Evolutionary conservation across 2,888 invertebrate genomes (phyloP), one percentile per base, ranked within the genome.

Genomic region (Lasioglossum leucozonium): DNA sequence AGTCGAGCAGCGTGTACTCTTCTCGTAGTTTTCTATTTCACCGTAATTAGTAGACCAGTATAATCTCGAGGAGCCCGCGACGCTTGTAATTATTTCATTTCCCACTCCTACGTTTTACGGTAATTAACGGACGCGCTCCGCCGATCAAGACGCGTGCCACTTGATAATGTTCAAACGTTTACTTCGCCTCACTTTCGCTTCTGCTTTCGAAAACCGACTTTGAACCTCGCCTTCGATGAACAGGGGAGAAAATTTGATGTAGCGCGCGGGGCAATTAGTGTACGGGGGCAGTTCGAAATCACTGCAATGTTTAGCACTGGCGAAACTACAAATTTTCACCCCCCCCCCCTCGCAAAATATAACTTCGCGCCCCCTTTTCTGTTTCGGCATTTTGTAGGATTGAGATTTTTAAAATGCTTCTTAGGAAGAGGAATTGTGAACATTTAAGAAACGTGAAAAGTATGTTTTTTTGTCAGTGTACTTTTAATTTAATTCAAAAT

Each of bases 11-110:
- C n/a, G n/a, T n/a, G 40, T 67, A 26, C 37, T 69, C 65, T 10
- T 55, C n/a, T 34, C 2, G 18, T 65, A 34, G 75, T 51, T 69
- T 67, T 67, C 55, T 74, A 16, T 51, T 47, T 44, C 67, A 11
- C 69, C 47, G 71, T 37, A 77, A 82, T 77, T 77, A 84, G 73
- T n/a, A 77, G 58, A 18, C 40, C 51, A n/a, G 47, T 51, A 26
- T 51, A 73, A 84, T 83, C 62, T 67, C 51, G 72, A 65, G 30
- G 34, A 77, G 40, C 55, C 55, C 47, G 40, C 73, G 72, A 62
- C 84, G 69, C 58, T 77, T 73, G 83, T 84, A 84, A 84, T 84
- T 84, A 84, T 82, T 84, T 82, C 83, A 71, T 82, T 84, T 69
- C 42, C 73, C 58, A 78, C 84, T 82, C 73, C 69, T 51, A 42